Evolutionary conservation across 2,113 vertebrate species (phyloP), one percentile per base, ranked within the genome.

Genomic region (Todiramphus saurophagus): DNA sequence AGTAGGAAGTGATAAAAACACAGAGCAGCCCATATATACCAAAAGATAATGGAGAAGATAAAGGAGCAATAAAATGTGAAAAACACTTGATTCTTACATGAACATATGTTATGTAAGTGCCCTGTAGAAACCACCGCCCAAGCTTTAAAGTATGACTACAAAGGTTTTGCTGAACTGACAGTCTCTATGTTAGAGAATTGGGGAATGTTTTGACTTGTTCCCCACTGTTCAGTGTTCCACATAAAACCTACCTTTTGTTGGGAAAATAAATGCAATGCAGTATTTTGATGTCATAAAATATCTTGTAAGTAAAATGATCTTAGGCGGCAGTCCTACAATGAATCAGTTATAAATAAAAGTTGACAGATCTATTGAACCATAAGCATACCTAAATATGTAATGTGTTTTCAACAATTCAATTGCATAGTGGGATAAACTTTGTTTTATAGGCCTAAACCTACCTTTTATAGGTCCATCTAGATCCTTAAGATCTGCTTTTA

Each of bases 21-120:
- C 2, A 1, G 18, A 13, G 20, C n/a, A 13, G 4, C 3, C 27
- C 3, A 1, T 74, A 30, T 16, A 46, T 75, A 37, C 12, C 11
- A 69, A 59, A 79, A 73, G 6, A 15, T 41, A 60, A 9, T 1
- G 44, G 70, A 10, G 11, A 7, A 2, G 37, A 7, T 87, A 35
- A 58, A 77, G 20, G 12, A 48, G 3, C 7, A 46, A 16, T 35
- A 24, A 12, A 85, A 64, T 7, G 2, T 44, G 19, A 56, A 83
- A 87, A 58, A 63, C n/a, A 1, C 8, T 60, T 68, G 53, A 31
- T 37, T 79, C 76, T 74, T 79, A 27, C 4, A 30, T 51, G 9
- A 82, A 25, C 3, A 1, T 27, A 37, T 30, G 2, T 64, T 73
- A 8, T 4, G 0, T 25, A 53, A 44, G 19, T 74, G 24, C 3